These are phyloP conservation scores for Pachydiplax longipennis DNA, from an alignment of 2,888 invertebrate species.

Conservation along the genomic window DNA sequence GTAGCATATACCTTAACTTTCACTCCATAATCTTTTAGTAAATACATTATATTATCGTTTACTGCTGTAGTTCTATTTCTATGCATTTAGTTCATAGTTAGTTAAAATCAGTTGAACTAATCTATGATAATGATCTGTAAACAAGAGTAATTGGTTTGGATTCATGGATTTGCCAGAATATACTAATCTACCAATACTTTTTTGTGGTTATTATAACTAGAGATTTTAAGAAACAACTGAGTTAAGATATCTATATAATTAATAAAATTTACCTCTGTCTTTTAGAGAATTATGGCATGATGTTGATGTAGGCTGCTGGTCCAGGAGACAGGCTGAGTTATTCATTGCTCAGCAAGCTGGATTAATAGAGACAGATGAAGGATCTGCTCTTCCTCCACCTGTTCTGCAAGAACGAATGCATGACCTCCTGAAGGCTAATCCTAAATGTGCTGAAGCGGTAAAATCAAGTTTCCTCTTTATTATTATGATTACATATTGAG, in stretches of 20 bases:
- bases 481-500: not conserved
- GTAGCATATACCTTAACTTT: no score
- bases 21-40: no score
- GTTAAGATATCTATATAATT: not conserved
- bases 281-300: slow-evolving; percentile 55
- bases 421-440: slow-evolving; percentile 77
- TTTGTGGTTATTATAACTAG: no score
- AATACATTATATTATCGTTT: no score
- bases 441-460: slow-evolving; percentile 83
- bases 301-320: slow-evolving; percentile 75
- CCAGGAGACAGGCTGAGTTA: slow-evolving; percentile 86
- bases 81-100: no score
- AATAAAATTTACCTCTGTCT: not conserved
- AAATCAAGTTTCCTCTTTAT: slow-evolving; percentile 57
- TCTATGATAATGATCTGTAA: no score
- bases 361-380: slow-evolving; percentile 81
- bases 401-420: slow-evolving; percentile 78
- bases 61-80: no score
- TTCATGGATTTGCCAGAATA: no score
- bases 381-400: slow-evolving; percentile 77
- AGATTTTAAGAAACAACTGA: no score
- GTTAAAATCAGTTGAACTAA: no score
- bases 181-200: no score
- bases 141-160: no score
- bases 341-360: slow-evolving; percentile 88